Evolutionary conservation across 2,113 vertebrate genomes (phyloP), one percentile per base, ranked within the genome.

Genomic region (Sakesphorus luctuosus): DNA sequence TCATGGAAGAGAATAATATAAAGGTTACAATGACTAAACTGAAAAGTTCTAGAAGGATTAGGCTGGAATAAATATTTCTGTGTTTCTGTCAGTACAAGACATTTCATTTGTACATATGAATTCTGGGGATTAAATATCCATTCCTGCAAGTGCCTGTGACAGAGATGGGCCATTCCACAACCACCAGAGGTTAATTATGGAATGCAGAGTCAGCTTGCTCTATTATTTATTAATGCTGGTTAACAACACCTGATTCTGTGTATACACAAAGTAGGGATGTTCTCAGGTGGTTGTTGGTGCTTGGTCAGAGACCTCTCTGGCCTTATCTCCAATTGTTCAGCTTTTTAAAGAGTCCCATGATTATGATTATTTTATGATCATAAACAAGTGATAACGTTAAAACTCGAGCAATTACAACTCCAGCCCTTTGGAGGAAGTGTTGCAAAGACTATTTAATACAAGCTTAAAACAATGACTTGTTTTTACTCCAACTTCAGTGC

Each of bases 31-130:
- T 15, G 24, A 59, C 26, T 56, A 63, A 0, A 25, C 21, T 58
- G 69, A 28, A 8, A 56, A 44, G 13, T 26, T 46, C 14, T 6
- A 8, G 1, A 67, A 80, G 36, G 20, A 8, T 2, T 17, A 78
- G 44, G 36, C 52, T 55, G 62, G n/a, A 53, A 68, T 40, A 62
- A 83, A 69, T 43, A 18, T 26, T 52, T 15, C 63, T 76, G 53
- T 53, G 69, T 19, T 47, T 75, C 13, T n/a, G 24, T 47, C 38
- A 82, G 53, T 46, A 29, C 10, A 33, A 67, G 49, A 11, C 14
- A 40, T 68, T 18, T 4, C 1, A 28, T 0, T 53, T 47, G 25
- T 1, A 43, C 8, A 19, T 6, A 13, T 6, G 25, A 87, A 69
- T 67, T 50, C 47, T 73, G 40, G 14, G 68, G 18, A 73, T n/a